These are phyloP conservation scores for Cryptocephalus primarius DNA, from an alignment of 2,888 invertebrate genomes.

Conservation along the genomic window DNA sequence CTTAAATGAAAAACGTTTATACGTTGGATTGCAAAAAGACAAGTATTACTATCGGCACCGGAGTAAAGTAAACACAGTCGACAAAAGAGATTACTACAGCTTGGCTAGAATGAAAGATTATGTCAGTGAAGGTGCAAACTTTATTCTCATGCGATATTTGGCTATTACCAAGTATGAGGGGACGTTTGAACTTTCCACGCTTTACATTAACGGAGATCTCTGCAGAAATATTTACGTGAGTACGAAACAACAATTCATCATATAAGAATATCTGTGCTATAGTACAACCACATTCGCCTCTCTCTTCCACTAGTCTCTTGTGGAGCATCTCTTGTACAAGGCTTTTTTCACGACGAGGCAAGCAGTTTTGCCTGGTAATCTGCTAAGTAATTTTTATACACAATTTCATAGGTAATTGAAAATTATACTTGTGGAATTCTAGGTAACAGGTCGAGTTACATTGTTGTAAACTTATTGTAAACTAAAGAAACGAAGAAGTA, in stretches of 20 bases:
- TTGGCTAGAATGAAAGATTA: slow-evolving; percentile 41
- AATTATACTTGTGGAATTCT: too few species aligned
- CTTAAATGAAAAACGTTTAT: slow-evolving; percentile 43
- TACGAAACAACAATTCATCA: neutral
- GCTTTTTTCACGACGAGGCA: too few species aligned
- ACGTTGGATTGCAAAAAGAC: slow-evolving; percentile 43
- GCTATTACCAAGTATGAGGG: slow-evolving; percentile 45
- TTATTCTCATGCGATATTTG: slow-evolving; percentile 49
- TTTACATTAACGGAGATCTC: slow-evolving; percentile 48
- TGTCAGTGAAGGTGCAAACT: slow-evolving; percentile 51
- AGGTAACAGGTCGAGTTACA: too few species aligned
- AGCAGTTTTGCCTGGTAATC: too few species aligned
- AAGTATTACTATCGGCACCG: slow-evolving; percentile 45
- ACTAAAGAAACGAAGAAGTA: too few species aligned
- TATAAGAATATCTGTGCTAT: too few species aligned
- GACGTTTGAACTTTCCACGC: slow-evolving; percentile 42
- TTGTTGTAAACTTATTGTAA: too few species aligned
- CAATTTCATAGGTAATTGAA: too few species aligned
- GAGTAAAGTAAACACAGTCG: slow-evolving; percentile 38
- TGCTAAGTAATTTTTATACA: too few species aligned
- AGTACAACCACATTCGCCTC: too few species aligned
- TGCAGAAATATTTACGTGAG: slow-evolving; percentile 52
- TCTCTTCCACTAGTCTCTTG: too few species aligned
- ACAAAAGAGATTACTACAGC: slow-evolving; percentile 42
- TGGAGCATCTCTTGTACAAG: too few species aligned